phyloP scores from a whole-genome alignment of 2,113 vertebrate species.

The Ciconia maguari region DNA sequence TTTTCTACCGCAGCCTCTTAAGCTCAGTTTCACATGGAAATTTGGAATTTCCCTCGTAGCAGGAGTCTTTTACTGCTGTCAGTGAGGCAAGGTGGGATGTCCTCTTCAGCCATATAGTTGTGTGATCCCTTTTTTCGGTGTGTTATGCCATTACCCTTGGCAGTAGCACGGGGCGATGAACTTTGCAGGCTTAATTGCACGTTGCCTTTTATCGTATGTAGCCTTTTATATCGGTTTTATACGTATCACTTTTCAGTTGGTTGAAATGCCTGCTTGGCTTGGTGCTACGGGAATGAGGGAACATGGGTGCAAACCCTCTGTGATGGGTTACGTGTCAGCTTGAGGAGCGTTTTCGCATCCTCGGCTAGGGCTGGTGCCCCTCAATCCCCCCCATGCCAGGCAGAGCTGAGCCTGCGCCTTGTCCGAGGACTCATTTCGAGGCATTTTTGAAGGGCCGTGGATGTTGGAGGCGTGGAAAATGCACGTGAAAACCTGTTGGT shows the following conservation, averaged over 20 bases:
- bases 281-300: not conserved
- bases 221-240: not conserved
- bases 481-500: not conserved
- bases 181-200: not conserved
- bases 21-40: not conserved
- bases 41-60: not conserved
- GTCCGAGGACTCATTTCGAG: rapidly evolving
- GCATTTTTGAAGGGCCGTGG: not conserved
- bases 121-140: not conserved
- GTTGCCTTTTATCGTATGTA: not conserved
- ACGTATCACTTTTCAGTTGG: not conserved
- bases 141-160: not conserved
- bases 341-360: not conserved
- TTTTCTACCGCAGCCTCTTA: not conserved
- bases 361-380: not conserved
- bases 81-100: not conserved
- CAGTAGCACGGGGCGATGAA: rapidly evolving
- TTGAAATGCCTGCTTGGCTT: not conserved
- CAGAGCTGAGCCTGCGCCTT: not conserved
- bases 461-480: rapidly evolving
- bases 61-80: not conserved
- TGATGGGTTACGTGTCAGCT: not conserved
- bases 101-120: not conserved
- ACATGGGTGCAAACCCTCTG: not conserved
- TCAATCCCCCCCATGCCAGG: rapidly evolving